Evolutionary conservation across 1,140 invertebrate genomes (phyloP), one percentile per base, ranked within the genome.

Genomic region (Papilio polytes): DNA sequence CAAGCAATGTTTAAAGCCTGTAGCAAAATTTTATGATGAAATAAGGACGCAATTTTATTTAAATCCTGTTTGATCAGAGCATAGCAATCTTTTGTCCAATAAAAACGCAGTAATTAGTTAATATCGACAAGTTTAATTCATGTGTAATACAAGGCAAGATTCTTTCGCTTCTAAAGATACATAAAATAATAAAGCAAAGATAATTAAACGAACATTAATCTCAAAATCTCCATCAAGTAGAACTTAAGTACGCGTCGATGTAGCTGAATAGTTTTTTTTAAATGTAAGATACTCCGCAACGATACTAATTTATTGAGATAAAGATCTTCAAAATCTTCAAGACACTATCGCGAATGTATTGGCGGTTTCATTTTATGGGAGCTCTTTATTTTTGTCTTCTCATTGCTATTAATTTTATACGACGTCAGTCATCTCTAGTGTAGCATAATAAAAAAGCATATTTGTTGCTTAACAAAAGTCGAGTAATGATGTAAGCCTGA

Each of bases 341-440:
- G 63, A 77, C 72, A 46, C 76, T 78, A 63, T 84, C 63, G 78
- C 84, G 80, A 85, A 83, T 81, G 74, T 77, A 72, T 51, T 78
- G 53, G 77, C 46, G 78, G 78, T 83, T 78, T 83, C 80, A 80
- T 81, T 81, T 77, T 81, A 77, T 73, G 66, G 66, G 63, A 77
- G 74, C 46, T 41, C 70, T 70, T 70, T 31, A 70, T 70, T 80
- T 81, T 83, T 83, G 26, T 80, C 80, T 81, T 80, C 73, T 80
- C 72, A 80, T 80, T 81, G 82, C 82, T 80, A 81, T 85, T 83
- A 83, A 83, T 85, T 85, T 82, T 80, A 82, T 63, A 80, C 78
- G 73, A 66, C 74, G 79, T 78, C 78, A 80, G 80, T 81, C 83
- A 85, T 82, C n/a, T 79, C 36, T 66, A 59, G 18, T 79, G 74